Percentiles rank a stretch among this genome's conserved stretches.
phyloP scores from a whole-genome alignment of 2,113 vertebrate species.

The Orientallactaga bullata region DNA sequence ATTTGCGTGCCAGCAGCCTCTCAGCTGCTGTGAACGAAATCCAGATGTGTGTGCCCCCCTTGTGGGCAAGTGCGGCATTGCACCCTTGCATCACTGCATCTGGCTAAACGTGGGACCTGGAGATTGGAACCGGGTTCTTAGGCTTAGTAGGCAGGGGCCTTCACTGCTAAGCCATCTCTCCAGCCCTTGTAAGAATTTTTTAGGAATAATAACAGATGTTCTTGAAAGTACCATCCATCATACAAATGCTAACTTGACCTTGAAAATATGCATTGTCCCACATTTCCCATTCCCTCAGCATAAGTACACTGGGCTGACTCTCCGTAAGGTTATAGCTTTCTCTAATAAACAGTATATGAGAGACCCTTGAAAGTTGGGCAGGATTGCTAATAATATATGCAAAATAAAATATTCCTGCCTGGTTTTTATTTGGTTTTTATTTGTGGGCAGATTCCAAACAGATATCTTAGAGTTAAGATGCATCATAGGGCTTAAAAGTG shows the following conservation, averaged over 20 bases:
- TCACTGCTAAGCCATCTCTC: too few species aligned
- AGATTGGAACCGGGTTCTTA: too few species aligned
- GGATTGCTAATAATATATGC: not conserved
- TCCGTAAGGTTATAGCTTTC: not conserved
- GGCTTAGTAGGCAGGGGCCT: too few species aligned
- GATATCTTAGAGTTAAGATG: not conserved
- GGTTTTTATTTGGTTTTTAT: conserved; percentile 34
- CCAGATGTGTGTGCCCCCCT: too few species aligned
- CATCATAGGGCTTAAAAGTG: not conserved
- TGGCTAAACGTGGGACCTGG: too few species aligned
- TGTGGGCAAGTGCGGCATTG: too few species aligned
- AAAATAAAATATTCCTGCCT: conserved; percentile 4
- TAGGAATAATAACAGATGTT: not conserved
- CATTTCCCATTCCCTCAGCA: not conserved
- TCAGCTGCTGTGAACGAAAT: too few species aligned
- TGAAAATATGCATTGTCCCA: not conserved
- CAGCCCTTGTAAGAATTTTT: conserved; percentile 15
- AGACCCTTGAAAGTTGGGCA: conserved; percentile 19
- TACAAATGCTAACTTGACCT: not conserved
- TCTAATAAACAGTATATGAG: not conserved
- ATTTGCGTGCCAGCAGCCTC: too few species aligned
- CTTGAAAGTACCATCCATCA: not conserved
- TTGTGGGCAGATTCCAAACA: conserved; percentile 21
- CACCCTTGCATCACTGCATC: too few species aligned
- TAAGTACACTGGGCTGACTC: not conserved